Base-by-base conservation (phyloP, 2,888 invertebrate genomes). In the Diaphora mendica region DNA sequence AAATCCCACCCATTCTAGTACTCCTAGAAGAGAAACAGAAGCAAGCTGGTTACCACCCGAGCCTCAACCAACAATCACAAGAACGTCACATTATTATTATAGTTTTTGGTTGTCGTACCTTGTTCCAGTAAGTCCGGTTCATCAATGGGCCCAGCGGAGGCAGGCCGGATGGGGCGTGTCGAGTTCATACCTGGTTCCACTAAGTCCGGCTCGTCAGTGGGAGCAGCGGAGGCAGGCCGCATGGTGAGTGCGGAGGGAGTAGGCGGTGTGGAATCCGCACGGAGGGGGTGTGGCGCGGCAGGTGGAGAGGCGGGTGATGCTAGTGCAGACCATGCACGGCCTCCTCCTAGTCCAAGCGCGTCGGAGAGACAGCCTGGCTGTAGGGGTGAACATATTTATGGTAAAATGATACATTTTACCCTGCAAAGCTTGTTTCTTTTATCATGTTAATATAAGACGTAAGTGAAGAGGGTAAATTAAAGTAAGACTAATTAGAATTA, bases 291-390 rank as follows among this genome's bases (percentile, higher is more conserved):
- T 55, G 86, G 87, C 84, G 92, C 94, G 15, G 96, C 93, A 3
- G 96, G 96, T 23, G 96, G 97, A 0, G 97, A 94, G 72, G 95
- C 94, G 65, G 94, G 95, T 44, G 94, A 94, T 74, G 93, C 94
- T 55, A 94, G 90, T n/a, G 93, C 93, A 0, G 94, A 94, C 91
- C 93, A 95, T 65, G 95, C 94, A 64, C 95, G 94, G 4, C 90
- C 90, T 2, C 95, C 92, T 77, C 96, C 96, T 78, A 97, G 92
- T 0, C 97, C 96, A 48, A 97, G 91, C 1, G 98, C 98, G 90
- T 98, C 98, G 0, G 98, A 98, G 3, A 98, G 94, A 84, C 98
- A 97, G 66, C 98, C 97, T 68, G 96, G 96, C 97, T 96, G 83
- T 23, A 65, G 30, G 4, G 11, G 30, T 5, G 1, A 20, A 62